phyloP scores from a whole-genome alignment of 2,888 invertebrate species.

The Scaptomyza reducta region DNA sequence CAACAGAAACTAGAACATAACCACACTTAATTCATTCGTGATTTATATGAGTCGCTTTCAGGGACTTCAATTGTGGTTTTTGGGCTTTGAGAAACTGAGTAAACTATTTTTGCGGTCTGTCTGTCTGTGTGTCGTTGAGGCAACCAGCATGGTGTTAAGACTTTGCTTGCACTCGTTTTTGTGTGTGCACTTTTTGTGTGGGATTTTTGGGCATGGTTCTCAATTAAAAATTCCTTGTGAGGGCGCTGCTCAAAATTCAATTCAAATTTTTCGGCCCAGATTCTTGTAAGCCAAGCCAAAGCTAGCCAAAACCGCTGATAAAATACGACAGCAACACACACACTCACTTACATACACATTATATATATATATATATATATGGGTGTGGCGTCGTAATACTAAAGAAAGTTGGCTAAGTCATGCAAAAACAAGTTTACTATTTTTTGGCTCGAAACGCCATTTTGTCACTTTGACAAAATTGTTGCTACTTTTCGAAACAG shows the following conservation, averaged over 20 bases:
- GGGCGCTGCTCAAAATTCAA: conserved; percentile 71
- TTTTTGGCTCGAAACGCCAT: conserved; percentile 69
- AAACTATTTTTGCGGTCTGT: conserved; percentile 72
- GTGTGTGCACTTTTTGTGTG: background rate
- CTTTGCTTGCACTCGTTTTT: conserved; percentile 53
- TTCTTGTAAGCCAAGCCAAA: conserved; percentile 54
- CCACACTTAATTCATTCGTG: conserved; percentile 81
- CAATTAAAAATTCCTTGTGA: conserved; percentile 76
- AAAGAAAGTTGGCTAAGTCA: conserved; percentile 62
- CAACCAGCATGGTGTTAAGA: conserved; percentile 44
- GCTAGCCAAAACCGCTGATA: conserved; percentile 71
- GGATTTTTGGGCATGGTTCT: conserved; percentile 45
- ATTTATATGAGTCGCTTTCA: conserved; percentile 76
- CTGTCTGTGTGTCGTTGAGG: background rate
- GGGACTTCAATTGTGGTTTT: conserved; percentile 71
- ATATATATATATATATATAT: conserved; percentile 7
- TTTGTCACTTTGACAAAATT: conserved; percentile 79
- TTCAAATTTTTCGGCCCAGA: conserved; percentile 63
- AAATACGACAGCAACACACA: conserved; percentile 44
- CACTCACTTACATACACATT: conserved; percentile 2
- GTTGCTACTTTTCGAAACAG: conserved; percentile 60
- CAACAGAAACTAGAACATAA: conserved; percentile 27
- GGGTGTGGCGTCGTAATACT: conserved; percentile 26
- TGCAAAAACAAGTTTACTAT: conserved; percentile 66
- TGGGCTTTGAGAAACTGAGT: conserved; percentile 34